These are phyloP conservation scores for Platalea minor DNA, from an alignment of 2,797 vertebrate species.

Conservation along the genomic window DNA sequence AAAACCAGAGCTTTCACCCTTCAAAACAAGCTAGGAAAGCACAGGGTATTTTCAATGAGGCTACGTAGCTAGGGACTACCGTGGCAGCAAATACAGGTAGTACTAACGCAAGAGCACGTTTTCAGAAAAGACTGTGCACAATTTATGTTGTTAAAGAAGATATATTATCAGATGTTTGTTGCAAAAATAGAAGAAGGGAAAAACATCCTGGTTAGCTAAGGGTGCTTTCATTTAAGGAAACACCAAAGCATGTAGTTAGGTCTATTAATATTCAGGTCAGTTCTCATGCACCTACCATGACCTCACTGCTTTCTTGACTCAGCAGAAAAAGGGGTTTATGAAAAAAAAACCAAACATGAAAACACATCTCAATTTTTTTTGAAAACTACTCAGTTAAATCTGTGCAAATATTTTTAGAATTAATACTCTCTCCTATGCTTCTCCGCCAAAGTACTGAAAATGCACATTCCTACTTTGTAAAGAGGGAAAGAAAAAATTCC, in stretches of 20 bases:
- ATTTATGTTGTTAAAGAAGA: not conserved
- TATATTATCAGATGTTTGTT: not conserved
- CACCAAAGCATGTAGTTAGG: not conserved
- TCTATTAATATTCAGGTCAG: constrained; percentile 50
- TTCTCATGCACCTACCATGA: constrained; percentile 7
- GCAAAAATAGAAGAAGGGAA: not conserved
- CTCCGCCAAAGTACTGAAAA: not conserved
- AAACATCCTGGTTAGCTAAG: not conserved
- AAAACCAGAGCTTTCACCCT: not conserved
- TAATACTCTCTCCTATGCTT: not conserved
- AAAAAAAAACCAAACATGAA: not conserved
- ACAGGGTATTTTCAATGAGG: not conserved
- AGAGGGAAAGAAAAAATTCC: not conserved
- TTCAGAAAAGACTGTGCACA: not conserved
- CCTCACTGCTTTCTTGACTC: constrained; percentile 51
- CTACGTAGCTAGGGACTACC: not conserved
- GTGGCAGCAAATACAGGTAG: not conserved
- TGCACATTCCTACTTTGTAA: not conserved
- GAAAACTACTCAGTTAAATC: not conserved
- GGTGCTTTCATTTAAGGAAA: not conserved
- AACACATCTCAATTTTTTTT: not conserved
- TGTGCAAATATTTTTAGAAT: not conserved
- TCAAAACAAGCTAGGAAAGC: not conserved
- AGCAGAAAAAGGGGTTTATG: not conserved
- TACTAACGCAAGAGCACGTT: not conserved